Base-by-base conservation (phyloP, 2,113 vertebrate genomes). In the Oreotragus oreotragus region DNA sequence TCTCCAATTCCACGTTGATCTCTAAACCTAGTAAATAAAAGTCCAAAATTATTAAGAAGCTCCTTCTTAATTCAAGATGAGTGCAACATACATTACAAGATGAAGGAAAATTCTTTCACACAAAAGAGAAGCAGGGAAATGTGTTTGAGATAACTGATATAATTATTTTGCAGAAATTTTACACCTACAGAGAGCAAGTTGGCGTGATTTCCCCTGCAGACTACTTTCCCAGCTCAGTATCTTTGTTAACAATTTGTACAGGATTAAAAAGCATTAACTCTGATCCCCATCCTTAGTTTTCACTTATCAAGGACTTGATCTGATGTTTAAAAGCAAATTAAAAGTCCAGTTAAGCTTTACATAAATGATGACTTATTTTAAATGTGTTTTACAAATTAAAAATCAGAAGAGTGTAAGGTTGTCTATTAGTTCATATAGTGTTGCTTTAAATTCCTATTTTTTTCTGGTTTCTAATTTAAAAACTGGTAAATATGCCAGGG, bases 211-310 rank as follows among this genome's bases (percentile, higher is more conserved):
- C 17, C 91, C 64, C 84, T 66, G 73, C 12, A 90, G 66, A 81
- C 27, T 16, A 23, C 49, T 90, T 88, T 58, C 94, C 33, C 76
- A 64, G 66, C 6, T 88, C 33, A 17, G 9, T 64, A 85, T 85
- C 49, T 76, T 80, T 88, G 62, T 81, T 55, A 96, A 96, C 60
- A 83, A 92, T 94, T 96, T 96, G 81, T 39, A 83, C 84, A 62
- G 88, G 94, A 96, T 96, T 91, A 95, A 57, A 49, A 93, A 94
- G 95, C 58, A 90, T 91, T 98, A 97, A 92, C 43, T 94, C 51
- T 58, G 60, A 98, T 94, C 84, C 64, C 79, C 21, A 8, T 39
- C 64, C 70, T 92, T 79, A 89, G 77, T 17, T 88, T 92, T 88
- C 86, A 73, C 27, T 90, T 93, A 95, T 96, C 49, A 80, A 97